Conservation (phyloP, 2,888 invertebrate genomes). For the Sphaerophoria taeniata region DNA sequence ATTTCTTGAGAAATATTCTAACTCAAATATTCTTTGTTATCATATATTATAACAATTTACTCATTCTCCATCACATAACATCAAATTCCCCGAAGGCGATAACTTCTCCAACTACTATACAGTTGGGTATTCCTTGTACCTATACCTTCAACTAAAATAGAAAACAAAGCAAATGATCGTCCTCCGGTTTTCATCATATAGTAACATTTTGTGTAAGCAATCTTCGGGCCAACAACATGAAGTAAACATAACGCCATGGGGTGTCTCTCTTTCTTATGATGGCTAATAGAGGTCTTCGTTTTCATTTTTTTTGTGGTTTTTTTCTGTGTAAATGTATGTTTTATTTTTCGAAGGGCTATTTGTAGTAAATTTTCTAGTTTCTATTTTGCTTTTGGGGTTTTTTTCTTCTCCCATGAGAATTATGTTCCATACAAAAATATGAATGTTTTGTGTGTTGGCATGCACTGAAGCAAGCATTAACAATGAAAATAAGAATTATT, state of each 20-base stretch:
- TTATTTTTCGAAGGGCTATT: too few relatives aligned
- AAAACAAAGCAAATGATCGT: background rate
- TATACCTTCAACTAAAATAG: conserved; percentile 10
- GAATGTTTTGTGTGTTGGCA: too few relatives aligned
- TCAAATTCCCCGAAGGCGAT: conserved; percentile 42
- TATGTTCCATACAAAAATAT: too few relatives aligned
- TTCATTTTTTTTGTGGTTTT: background rate
- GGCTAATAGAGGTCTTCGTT: conserved; percentile 27
- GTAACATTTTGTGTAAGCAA: conserved; percentile 43
- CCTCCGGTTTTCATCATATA: too few relatives aligned
- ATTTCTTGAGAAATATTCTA: background rate
- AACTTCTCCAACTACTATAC: background rate
- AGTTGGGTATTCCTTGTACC: background rate
- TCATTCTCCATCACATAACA: conserved; percentile 17
- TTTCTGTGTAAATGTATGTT: background rate
- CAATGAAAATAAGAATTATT: too few relatives aligned
- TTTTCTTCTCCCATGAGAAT: too few relatives aligned
- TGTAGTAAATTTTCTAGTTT: too few relatives aligned
- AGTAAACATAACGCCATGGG: conserved; percentile 50
- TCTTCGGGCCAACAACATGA: conserved; percentile 40
- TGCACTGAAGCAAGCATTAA: too few relatives aligned
- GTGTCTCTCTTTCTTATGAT: conserved; percentile 30
- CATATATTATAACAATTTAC: conserved; percentile 41
- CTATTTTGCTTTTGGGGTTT: too few relatives aligned
- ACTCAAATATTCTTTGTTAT: conserved; percentile 37